phyloP scores from a whole-genome alignment of 2,113 vertebrate species.

The Abramis brama region DNA sequence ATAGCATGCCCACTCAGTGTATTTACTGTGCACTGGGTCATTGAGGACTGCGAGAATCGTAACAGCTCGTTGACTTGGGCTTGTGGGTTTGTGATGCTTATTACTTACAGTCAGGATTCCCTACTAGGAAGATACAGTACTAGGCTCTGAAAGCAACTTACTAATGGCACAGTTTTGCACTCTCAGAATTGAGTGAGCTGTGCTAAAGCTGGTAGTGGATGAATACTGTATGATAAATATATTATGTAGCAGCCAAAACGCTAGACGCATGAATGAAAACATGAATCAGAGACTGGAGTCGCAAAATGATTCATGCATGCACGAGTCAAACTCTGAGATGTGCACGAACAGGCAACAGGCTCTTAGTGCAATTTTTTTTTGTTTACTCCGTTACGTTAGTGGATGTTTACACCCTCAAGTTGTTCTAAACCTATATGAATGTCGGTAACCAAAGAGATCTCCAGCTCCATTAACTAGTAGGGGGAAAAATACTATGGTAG shows the following conservation, averaged over 20 bases:
- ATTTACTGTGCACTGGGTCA: not conserved
- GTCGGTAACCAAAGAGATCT: too few species aligned
- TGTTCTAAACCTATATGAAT: too few species aligned
- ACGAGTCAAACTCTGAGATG: not conserved
- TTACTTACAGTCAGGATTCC: not conserved
- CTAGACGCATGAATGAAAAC: slow-evolving; percentile 29
- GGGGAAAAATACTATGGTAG: too few species aligned
- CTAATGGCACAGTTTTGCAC: not conserved
- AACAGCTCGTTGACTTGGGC: not conserved
- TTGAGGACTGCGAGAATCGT: not conserved
- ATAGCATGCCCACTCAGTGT: not conserved
- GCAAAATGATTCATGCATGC: not conserved
- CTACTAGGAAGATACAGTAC: not conserved
- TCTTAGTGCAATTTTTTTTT: not conserved
- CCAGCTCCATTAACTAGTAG: too few species aligned
- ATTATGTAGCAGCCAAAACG: not conserved
- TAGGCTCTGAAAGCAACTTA: not conserved
- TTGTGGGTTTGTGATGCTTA: not conserved
- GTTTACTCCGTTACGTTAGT: not conserved
- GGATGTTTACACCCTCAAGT: too few species aligned
- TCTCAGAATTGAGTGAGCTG: not conserved
- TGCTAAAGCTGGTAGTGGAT: slow-evolving; percentile 4
- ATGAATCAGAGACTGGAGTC: slow-evolving; percentile 3
- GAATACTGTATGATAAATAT: slow-evolving; percentile 23
- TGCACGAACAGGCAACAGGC: not conserved